Evolutionary conservation across 2,888 invertebrate genomes (phyloP).

Genomic region (Diarsia brunnea): DNA sequence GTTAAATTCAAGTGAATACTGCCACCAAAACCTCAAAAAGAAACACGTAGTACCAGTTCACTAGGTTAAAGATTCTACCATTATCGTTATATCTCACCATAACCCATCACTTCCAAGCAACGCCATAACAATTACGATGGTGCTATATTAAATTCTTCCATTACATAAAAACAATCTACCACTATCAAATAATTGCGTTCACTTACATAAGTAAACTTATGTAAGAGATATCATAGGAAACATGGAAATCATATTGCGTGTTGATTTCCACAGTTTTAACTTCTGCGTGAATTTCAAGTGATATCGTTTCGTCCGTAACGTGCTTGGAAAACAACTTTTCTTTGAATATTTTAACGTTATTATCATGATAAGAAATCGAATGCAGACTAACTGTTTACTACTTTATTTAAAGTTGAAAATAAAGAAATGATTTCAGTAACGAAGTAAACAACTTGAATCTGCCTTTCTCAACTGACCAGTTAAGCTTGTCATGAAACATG

Average conservation of each 20-base stretch:
- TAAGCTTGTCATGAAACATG: neutral
- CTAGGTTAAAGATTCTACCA: slow-evolving; percentile 25
- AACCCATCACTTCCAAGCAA: slow-evolving; percentile 22
- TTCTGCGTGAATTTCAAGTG: slow-evolving; percentile 22
- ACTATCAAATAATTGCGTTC: slow-evolving; percentile 40
- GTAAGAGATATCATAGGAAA: slow-evolving; percentile 31
- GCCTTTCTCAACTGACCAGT: neutral
- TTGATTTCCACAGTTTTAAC: slow-evolving; percentile 33
- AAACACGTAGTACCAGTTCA: slow-evolving; percentile 9
- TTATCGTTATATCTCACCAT: neutral
- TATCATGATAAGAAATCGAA: neutral
- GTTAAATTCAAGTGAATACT: neutral
- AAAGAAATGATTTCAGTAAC: too few relatives aligned
- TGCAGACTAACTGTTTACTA: neutral
- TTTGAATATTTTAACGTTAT: neutral
- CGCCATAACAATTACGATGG: slow-evolving; percentile 31
- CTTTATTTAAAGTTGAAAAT: neutral
- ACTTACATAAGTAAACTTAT: slow-evolving; percentile 49
- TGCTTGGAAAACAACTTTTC: slow-evolving; percentile 14
- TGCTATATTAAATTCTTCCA: slow-evolving; percentile 39
- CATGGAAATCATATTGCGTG: slow-evolving; percentile 31
- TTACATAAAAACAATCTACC: slow-evolving; percentile 55
- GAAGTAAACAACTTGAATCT: neutral
- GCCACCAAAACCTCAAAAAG: slow-evolving; percentile 9
- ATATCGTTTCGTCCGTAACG: slow-evolving; percentile 24